Percentiles rank a stretch among this genome's conserved stretches.
phyloP scores from a whole-genome alignment of 2,797 vertebrate genomes.

The Sparus aurata region DNA sequence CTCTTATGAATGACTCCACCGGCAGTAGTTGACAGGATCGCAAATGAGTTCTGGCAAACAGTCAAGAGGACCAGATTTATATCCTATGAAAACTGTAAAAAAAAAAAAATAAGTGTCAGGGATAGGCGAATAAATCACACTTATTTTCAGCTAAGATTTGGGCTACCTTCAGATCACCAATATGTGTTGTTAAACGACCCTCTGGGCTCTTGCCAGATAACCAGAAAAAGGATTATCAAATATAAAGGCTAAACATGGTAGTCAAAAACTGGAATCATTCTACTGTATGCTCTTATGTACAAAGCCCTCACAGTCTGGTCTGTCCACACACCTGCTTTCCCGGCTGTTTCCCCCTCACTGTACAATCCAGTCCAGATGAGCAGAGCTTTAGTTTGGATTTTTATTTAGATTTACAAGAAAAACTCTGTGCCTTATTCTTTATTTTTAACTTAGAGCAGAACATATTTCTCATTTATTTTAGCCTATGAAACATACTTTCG shows the following conservation, averaged over 20 bases:
- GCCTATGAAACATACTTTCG: not conserved
- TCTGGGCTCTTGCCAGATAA: too few species aligned
- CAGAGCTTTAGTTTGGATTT: not conserved
- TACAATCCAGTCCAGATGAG: not conserved
- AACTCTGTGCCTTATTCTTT: not conserved
- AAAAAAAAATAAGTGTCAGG: too few species aligned
- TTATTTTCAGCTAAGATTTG: too few species aligned
- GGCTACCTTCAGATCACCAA: too few species aligned
- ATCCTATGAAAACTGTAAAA: not conserved
- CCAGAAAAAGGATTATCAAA: not conserved
- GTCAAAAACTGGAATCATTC: not conserved
- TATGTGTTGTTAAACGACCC: too few species aligned
- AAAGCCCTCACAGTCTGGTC: not conserved
- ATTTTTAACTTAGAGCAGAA: not conserved
- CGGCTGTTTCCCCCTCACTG: not conserved
- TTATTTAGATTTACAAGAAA: not conserved
- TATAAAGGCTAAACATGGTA: not conserved
- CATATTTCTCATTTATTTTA: not conserved
- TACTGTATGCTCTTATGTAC: not conserved
- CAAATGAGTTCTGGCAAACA: conserved; percentile 34
- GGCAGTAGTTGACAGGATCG: conserved; percentile 1
- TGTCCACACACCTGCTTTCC: not conserved
- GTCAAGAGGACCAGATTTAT: conserved; percentile 2
- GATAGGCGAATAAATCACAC: too few species aligned
- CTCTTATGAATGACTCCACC: conserved; percentile 22